A percentile compares a stretch with the other conserved stretches of the same genome.
Evolutionary conservation across 2,888 invertebrate species (phyloP).

Genomic region (Acanthococcus lagerstroemiae): DNA sequence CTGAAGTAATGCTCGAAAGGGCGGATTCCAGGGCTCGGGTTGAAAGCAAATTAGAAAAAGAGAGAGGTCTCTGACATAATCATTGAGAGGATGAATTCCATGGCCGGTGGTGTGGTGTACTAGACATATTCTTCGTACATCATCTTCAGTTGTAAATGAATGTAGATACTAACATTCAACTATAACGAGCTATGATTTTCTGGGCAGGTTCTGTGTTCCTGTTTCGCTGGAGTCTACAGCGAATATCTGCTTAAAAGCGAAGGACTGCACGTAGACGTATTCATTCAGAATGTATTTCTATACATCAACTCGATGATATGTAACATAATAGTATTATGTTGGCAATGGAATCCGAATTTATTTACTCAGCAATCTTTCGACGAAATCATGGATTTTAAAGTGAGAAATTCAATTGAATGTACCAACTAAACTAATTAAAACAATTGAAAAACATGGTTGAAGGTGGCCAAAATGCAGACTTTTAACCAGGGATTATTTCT

Average conservation of each 20-base stretch:
- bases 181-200: background rate
- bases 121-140: too few relatives aligned
- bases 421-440: too few relatives aligned
- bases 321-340: conserved; percentile 58
- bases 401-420: conserved; percentile 9
- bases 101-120: too few relatives aligned
- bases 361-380: conserved; percentile 25
- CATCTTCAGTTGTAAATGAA: too few relatives aligned
- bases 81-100: too few relatives aligned
- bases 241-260: conserved; percentile 71
- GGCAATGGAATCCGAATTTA: conserved; percentile 18
- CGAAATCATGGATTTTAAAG: conserved; percentile 32
- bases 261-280: conserved; percentile 74
- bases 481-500: conserved; percentile 14
- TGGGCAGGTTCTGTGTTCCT: conserved; percentile 55
- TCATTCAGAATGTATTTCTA: conserved; percentile 90
- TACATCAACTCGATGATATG: conserved; percentile 89
- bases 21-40: too few relatives aligned
- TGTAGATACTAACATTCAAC: background rate
- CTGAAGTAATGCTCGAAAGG: too few relatives aligned
- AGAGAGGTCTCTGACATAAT: too few relatives aligned
- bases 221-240: conserved; percentile 90
- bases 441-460: too few relatives aligned
- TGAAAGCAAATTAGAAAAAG: too few relatives aligned
- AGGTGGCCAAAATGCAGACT: background rate